Conservation (phyloP, 2,888 invertebrate species). For the Hipparchia semele region DNA sequence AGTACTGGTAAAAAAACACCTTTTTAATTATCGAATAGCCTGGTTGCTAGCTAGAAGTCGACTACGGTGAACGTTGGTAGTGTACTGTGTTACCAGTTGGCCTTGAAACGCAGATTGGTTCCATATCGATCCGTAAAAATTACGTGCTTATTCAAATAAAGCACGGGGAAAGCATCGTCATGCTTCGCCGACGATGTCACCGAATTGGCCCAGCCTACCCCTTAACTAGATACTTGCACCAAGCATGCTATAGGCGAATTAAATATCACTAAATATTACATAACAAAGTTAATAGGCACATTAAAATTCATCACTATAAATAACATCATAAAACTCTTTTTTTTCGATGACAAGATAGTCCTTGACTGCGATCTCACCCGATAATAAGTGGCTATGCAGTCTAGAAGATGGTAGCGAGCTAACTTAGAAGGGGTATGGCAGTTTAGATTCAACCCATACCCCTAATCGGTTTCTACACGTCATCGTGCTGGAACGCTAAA, state of each 20-base stretch:
- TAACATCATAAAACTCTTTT: no score
- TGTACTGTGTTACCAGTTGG: conserved; percentile 31
- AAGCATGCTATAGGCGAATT: neutral
- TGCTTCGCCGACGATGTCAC: conserved; percentile 32
- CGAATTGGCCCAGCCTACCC: conserved; percentile 5
- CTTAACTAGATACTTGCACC: neutral
- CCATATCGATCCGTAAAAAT: conserved; percentile 40
- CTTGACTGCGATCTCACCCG: no score
- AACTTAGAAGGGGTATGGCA: no score
- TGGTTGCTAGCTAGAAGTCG: conserved; percentile 8
- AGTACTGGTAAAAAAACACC: neutral
- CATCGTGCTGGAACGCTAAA: no score
- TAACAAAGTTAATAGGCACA: no score
- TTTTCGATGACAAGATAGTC: no score
- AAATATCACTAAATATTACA: neutral
- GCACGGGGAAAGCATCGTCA: conserved; percentile 17
- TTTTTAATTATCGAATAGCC: conserved; percentile 9
- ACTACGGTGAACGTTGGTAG: conserved; percentile 21
- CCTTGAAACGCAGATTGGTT: conserved; percentile 38
- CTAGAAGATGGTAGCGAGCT: no score
- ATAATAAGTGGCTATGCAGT: no score
- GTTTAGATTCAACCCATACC: no score
- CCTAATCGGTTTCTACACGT: no score
- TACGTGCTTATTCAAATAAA: conserved; percentile 34
- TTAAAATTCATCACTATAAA: no score